These are phyloP conservation scores for Coregonus sp. DNA, from an alignment of 2,797 vertebrate species.

Conservation along the genomic window DNA sequence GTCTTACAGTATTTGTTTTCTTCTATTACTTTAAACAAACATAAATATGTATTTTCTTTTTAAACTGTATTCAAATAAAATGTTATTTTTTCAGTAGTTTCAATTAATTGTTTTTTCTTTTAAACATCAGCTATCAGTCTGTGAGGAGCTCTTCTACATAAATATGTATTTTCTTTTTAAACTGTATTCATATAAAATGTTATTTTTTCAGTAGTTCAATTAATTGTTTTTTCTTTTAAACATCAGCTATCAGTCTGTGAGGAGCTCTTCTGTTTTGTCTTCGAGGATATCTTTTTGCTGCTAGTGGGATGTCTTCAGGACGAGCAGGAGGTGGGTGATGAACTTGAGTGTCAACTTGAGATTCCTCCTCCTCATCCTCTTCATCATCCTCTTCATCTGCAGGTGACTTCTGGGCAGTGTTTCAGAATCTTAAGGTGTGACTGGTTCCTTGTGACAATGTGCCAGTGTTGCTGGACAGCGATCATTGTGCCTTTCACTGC, in stretches of 20 bases:
- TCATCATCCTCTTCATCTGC: too few relatives aligned
- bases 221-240: neutral
- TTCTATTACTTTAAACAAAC: neutral
- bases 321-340: neutral
- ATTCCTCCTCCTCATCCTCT: too few relatives aligned
- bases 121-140: neutral
- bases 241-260: neutral
- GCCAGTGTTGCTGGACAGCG: too few relatives aligned
- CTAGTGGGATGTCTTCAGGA: neutral
- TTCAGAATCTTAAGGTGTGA: too few relatives aligned
- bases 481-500: too few relatives aligned
- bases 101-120: neutral
- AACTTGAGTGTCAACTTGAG: too few relatives aligned
- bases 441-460: too few relatives aligned
- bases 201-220: neutral
- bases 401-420: too few relatives aligned
- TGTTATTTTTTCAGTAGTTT: neutral
- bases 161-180: neutral
- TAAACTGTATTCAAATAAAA: neutral
- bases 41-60: too few relatives aligned
- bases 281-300: neutral
- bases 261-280: neutral
- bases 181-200: neutral
- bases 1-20: neutral
- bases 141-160: neutral